These are phyloP conservation scores for Enteromius unitaeniatus DNA, from an alignment of 2,797 vertebrate species.

Conservation along the genomic window DNA sequence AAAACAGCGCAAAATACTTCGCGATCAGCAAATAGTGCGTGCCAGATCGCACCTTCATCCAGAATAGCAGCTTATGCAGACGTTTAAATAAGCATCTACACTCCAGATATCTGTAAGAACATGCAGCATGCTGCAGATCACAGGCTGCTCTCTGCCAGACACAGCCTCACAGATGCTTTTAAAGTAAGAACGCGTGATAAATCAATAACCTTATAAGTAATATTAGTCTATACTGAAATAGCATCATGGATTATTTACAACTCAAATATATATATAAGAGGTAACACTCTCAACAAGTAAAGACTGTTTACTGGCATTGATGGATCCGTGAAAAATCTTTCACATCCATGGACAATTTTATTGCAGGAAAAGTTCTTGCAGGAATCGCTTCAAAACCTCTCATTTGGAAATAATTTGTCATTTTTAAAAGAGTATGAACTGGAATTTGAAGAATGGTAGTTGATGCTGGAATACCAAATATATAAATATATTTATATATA, in stretches of 20 bases:
- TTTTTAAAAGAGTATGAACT: not conserved
- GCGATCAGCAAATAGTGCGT: conserved; percentile 6
- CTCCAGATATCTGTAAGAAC: conserved; percentile 13
- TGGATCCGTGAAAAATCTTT: not conserved
- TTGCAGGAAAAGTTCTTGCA: not conserved
- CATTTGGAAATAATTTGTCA: not conserved
- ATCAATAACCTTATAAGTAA: not conserved
- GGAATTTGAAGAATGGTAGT: too few relatives aligned
- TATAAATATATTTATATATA: too few relatives aligned
- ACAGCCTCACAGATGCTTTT: not conserved
- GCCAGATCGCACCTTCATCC: conserved; percentile 35
- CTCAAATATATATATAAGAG: not conserved
- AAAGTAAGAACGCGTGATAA: not conserved
- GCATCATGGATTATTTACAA: not conserved
- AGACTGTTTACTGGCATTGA: not conserved
- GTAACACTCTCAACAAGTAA: not conserved
- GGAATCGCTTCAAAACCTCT: too few relatives aligned
- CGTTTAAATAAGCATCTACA: conserved; percentile 20
- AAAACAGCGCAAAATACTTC: not conserved
- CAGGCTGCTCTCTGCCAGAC: not conserved
- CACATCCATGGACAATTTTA: not conserved
- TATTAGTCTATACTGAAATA: not conserved
- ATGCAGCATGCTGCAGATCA: not conserved
- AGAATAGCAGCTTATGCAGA: conserved; percentile 34
- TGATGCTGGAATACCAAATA: too few relatives aligned